Evolutionary conservation across 2,888 invertebrate species (phyloP).

Genomic region (Agonopterix heracliana): DNA sequence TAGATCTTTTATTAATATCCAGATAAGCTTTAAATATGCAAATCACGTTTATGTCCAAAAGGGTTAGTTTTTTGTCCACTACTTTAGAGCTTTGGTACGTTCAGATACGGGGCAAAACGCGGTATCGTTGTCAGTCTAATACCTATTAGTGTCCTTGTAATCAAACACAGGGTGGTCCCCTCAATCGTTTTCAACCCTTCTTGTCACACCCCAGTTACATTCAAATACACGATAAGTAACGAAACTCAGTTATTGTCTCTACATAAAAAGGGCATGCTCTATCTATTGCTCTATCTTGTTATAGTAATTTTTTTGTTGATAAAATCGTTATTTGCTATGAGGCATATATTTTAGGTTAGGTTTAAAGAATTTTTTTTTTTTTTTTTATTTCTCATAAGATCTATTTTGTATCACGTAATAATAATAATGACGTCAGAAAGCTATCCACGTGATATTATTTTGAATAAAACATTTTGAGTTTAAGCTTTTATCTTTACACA

Average conservation of each 20-base stretch:
- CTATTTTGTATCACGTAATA: no score
- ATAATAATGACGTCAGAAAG: no score
- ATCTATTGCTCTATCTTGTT: neutral
- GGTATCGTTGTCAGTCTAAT: conserved; percentile 17
- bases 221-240: conserved; percentile 36
- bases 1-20: conserved; percentile 3
- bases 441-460: no score
- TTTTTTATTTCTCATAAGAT: no score
- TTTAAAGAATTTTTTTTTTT: no score
- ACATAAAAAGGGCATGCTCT: conserved; percentile 9
- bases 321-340: no score
- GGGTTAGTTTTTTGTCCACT: conserved; percentile 8
- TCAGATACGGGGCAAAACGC: neutral
- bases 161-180: conserved; percentile 42
- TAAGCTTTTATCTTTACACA: no score
- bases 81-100: neutral
- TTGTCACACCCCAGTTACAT: conserved; percentile 54
- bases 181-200: conserved; percentile 58
- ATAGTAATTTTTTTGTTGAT: no score
- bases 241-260: conserved; percentile 27
- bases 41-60: conserved; percentile 7
- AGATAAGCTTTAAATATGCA: conserved; percentile 11
- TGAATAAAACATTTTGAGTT: no score
- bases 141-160: conserved; percentile 32
- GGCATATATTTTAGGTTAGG: no score